These are phyloP conservation scores for Echiichthys vipera DNA, from an alignment of 2,797 vertebrate species.

Conservation along the genomic window DNA sequence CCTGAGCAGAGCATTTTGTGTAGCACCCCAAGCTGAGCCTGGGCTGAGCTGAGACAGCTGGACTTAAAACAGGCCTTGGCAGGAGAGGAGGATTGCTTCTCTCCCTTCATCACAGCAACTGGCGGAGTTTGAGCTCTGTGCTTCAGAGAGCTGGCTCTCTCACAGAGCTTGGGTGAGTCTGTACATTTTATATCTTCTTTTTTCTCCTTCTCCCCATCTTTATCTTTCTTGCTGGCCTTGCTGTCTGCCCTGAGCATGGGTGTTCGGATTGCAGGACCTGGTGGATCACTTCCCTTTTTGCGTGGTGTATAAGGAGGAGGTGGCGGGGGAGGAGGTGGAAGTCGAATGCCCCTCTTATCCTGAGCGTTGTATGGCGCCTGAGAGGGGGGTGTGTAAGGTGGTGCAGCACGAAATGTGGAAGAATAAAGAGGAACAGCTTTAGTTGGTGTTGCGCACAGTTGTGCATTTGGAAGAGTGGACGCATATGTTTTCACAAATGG, in stretches of 20 bases:
- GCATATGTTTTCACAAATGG: slow-evolving; percentile 66
- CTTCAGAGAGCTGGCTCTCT: slow-evolving; percentile 77
- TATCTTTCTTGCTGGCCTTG: slow-evolving; percentile 71
- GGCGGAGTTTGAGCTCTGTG: slow-evolving; percentile 78
- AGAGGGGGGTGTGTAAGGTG: slow-evolving; percentile 81
- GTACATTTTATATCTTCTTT: slow-evolving; percentile 66
- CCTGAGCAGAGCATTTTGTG: slow-evolving; percentile 85
- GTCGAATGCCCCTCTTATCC: slow-evolving; percentile 84
- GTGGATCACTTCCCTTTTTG: slow-evolving; percentile 76
- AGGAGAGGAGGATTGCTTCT: slow-evolving; percentile 77
- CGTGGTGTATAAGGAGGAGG: slow-evolving; percentile 87
- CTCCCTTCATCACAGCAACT: slow-evolving; percentile 76
- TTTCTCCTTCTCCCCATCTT: slow-evolving; percentile 68
- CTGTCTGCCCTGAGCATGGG: slow-evolving; percentile 74
- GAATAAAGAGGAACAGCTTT: slow-evolving; percentile 81
- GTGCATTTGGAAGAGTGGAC: slow-evolving; percentile 68
- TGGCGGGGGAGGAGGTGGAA: slow-evolving; percentile 84
- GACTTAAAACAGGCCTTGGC: slow-evolving; percentile 82
- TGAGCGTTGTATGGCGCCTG: slow-evolving; percentile 81
- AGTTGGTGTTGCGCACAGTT: slow-evolving; percentile 72
- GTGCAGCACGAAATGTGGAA: slow-evolving; percentile 81
- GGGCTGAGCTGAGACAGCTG: slow-evolving; percentile 82
- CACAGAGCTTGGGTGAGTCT: slow-evolving; percentile 70
- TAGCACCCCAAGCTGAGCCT: slow-evolving; percentile 81
- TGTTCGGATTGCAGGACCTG: slow-evolving; percentile 43